Percentiles rank a stretch among this genome's conserved stretches.
phyloP scores from a whole-genome alignment of 2,888 invertebrate genomes.

The Melanostoma mellinum region DNA sequence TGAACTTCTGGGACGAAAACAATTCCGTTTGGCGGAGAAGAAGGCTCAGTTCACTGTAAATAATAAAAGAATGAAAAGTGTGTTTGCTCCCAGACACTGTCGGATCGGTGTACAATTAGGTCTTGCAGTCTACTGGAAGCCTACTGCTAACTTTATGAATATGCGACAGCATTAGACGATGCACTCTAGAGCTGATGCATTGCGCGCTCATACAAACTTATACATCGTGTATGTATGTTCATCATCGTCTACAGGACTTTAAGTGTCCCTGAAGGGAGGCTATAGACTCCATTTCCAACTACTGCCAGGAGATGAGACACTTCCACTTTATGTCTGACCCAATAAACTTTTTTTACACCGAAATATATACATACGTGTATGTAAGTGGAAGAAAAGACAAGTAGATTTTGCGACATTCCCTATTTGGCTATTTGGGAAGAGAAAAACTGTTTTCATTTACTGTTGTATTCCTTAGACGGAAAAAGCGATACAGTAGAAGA shows the following conservation, averaged over 20 bases:
- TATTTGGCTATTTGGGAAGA: neutral
- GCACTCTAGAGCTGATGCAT: slow-evolving; percentile 37
- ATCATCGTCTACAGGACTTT: slow-evolving; percentile 33
- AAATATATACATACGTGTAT: neutral
- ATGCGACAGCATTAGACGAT: slow-evolving; percentile 49
- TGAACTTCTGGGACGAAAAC: slow-evolving; percentile 67
- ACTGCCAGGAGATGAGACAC: slow-evolving; percentile 21
- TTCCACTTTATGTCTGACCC: slow-evolving; percentile 61
- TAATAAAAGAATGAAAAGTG: slow-evolving; percentile 58
- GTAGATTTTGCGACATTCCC: slow-evolving; percentile 20
- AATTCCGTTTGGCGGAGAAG: slow-evolving; percentile 45
- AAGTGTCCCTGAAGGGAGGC: slow-evolving; percentile 32
- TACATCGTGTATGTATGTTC: slow-evolving; percentile 17
- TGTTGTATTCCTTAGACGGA: slow-evolving; percentile 18
- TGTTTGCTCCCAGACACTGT: slow-evolving; percentile 66
- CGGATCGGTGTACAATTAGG: slow-evolving; percentile 71
- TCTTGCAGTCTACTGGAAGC: slow-evolving; percentile 63
- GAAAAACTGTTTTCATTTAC: slow-evolving; percentile 45
- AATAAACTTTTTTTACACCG: slow-evolving; percentile 60
- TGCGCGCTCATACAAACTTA: neutral
- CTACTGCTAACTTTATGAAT: slow-evolving; percentile 62
- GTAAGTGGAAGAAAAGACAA: slow-evolving; percentile 33
- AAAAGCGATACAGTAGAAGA: neutral
- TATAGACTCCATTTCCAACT: slow-evolving; percentile 37
- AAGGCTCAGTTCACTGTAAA: slow-evolving; percentile 37